A percentile compares a stretch with the other conserved stretches of the same genome.
Conservation (phyloP, 1,140 invertebrate species). For the Sweltsa coloradensis region DNA sequence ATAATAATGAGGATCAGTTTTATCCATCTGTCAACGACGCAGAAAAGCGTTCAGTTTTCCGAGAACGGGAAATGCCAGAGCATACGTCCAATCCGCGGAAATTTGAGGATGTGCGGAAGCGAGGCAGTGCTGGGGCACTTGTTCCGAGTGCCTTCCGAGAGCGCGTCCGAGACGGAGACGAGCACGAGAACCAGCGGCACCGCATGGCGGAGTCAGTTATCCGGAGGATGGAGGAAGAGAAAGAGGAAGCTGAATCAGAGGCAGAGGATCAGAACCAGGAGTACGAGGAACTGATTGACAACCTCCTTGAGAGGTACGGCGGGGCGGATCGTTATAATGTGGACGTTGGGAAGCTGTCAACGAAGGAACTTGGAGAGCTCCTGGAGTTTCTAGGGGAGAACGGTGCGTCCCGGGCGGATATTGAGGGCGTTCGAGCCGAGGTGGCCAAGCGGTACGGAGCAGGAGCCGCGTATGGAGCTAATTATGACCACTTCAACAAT, state of each 20-base stretch:
- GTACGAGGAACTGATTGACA: not conserved
- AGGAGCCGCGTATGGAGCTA: not conserved
- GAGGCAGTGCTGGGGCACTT: too few species aligned
- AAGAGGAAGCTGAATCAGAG: conserved; percentile 1
- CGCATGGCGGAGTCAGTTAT: not conserved
- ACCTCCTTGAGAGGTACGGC: too few species aligned
- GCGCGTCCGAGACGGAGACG: too few species aligned
- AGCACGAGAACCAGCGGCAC: not conserved
- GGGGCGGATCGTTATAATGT: too few species aligned
- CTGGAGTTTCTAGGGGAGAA: conserved; percentile 6
- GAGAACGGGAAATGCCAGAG: conserved; percentile 3
- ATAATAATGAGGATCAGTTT: not conserved
- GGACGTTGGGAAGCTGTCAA: conserved; percentile 6
- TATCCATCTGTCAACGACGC: not conserved
- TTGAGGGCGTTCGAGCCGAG: not conserved
- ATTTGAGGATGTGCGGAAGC: too few species aligned
- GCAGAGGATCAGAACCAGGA: not conserved
- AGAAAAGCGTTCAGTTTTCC: conserved; percentile 2
- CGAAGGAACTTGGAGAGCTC: conserved; percentile 3
- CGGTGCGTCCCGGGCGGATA: not conserved
- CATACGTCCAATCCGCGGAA: too few species aligned
- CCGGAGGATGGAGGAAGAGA: conserved; percentile 1
- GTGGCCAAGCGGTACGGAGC: not conserved
- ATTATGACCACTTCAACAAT: not conserved
- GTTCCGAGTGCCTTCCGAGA: too few species aligned